Percentiles rank a stretch among this genome's conserved stretches.
Conservation (phyloP, 2,888 invertebrate species). For the Leptopilina drosophilae region DNA sequence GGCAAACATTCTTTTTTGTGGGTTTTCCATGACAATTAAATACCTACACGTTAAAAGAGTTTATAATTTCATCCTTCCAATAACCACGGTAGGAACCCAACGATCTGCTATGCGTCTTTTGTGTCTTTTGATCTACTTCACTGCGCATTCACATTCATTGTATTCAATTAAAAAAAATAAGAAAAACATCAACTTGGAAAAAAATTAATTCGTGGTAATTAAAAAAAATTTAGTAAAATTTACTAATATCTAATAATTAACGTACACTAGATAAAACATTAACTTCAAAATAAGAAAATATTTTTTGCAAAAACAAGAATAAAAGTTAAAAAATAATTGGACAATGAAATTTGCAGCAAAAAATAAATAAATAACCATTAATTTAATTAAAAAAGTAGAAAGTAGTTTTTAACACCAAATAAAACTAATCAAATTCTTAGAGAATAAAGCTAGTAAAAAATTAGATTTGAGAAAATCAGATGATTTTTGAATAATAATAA, state of each 20-base stretch:
- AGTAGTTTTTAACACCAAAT: no score
- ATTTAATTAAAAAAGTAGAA: no score
- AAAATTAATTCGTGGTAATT: not conserved
- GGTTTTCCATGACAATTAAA: constrained; percentile 1
- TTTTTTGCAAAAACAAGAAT: no score
- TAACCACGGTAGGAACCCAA: constrained; percentile 63
- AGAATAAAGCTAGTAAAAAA: no score
- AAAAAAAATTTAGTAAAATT: not conserved
- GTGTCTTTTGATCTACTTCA: constrained; percentile 58
- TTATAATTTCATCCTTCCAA: constrained; percentile 65
- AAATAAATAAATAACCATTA: no score
- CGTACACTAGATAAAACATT: not conserved
- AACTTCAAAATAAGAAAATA: no score
- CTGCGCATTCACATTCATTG: constrained; percentile 49
- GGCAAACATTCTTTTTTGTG: not conserved
- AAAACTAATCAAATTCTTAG: no score
- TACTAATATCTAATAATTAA: not conserved
- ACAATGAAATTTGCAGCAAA: no score
- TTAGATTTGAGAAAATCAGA: no score
- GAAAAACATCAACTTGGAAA: not conserved
- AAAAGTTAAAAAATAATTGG: no score
- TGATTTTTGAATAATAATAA: no score
- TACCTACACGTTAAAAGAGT: constrained; percentile 63
- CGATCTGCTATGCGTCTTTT: constrained; percentile 63
- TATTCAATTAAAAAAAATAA: constrained; percentile 31